Evolutionary conservation across 2,797 vertebrate genomes (phyloP), one percentile per base, ranked within the genome.

Genomic region (Carapus acus): DNA sequence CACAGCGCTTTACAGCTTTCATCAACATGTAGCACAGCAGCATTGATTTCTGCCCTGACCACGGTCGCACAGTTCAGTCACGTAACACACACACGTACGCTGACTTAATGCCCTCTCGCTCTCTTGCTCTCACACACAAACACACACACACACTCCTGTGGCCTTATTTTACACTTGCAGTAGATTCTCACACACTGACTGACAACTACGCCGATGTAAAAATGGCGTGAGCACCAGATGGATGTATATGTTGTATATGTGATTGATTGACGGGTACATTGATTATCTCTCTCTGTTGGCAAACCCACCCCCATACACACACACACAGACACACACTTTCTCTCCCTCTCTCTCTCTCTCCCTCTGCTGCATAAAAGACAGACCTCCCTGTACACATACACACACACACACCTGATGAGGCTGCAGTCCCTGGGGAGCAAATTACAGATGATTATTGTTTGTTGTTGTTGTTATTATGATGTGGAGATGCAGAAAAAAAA

Each of bases 31-130:
- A 37, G 51, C 71, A 64, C 65, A 65, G 40, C 49, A 49, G 56
- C 69, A 81, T 80, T 67, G 77, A 80, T 83, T 78, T 76, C 58
- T 73, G 68, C 73, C 67, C 73, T 78, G 60, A 71, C 76, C 67
- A 67, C 66, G 76, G 73, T 53, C 59, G 62, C 58, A 64, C 64
- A 72, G 62, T 65, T 80, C 68, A 74, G 76, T 79, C 49, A 45
- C 7, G 23, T 14, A 27, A 36, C 37, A 47, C 62, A 55, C 59
- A 62, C 48, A 62, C 44, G 48, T 46, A 58, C 48, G 59, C 43
- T 24, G 29, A n/a, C n/a, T n/a, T n/a, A n/a, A n/a, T n/a, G n/a
- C n/a, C n/a, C n/a, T n/a, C n/a, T n/a, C 24, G 17, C 16, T 4
- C 38, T 20, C 39, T 14, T 18, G 5, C 44, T 6, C 27, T 1